A percentile compares a stretch with the other conserved stretches of the same genome.
phyloP scores from a whole-genome alignment of 2,888 invertebrate species.

The Lomographa bimaculata region DNA sequence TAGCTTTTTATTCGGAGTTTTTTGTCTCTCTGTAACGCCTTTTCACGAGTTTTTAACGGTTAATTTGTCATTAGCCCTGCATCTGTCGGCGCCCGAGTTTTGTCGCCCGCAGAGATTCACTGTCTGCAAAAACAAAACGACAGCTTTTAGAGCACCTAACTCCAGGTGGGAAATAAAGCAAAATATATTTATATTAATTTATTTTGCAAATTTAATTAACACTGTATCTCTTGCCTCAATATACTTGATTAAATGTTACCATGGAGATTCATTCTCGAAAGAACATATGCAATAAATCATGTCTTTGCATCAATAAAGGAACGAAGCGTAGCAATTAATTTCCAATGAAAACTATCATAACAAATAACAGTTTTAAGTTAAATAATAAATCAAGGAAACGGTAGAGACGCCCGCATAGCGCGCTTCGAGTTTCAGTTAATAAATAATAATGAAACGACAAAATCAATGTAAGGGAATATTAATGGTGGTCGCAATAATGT shows the following conservation, averaged over 20 bases:
- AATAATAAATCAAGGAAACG: slow-evolving; percentile 36
- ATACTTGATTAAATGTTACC: slow-evolving; percentile 29
- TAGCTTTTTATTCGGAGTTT: slow-evolving; percentile 54
- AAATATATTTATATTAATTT: slow-evolving; percentile 14
- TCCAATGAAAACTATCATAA: slow-evolving; percentile 36
- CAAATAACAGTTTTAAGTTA: slow-evolving; percentile 37
- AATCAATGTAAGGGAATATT: slow-evolving; percentile 56
- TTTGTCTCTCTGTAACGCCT: slow-evolving; percentile 53
- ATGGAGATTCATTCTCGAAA: slow-evolving; percentile 28
- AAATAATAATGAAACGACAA: slow-evolving; percentile 48
- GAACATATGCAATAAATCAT: slow-evolving; percentile 30
- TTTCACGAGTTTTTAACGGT: slow-evolving; percentile 68
- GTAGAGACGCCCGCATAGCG: slow-evolving; percentile 23
- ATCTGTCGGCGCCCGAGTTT: slow-evolving; percentile 64
- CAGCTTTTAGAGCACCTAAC: slow-evolving; percentile 38
- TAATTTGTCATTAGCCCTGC: slow-evolving; percentile 76
- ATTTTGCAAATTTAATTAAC: no score
- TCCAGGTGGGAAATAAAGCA: slow-evolving; percentile 23
- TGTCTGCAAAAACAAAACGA: slow-evolving; percentile 47
- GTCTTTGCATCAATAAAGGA: slow-evolving; percentile 26
- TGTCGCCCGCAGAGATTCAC: slow-evolving; percentile 49
- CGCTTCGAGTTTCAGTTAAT: slow-evolving; percentile 38
- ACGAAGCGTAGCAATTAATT: slow-evolving; percentile 35
- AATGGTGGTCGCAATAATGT: slow-evolving; percentile 65
- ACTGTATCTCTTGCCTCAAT: no score